A percentile compares a stretch with the other conserved stretches of the same genome.
These are phyloP conservation scores for Acleris literana DNA, from an alignment of 2,888 invertebrate genomes.

Conservation along the genomic window DNA sequence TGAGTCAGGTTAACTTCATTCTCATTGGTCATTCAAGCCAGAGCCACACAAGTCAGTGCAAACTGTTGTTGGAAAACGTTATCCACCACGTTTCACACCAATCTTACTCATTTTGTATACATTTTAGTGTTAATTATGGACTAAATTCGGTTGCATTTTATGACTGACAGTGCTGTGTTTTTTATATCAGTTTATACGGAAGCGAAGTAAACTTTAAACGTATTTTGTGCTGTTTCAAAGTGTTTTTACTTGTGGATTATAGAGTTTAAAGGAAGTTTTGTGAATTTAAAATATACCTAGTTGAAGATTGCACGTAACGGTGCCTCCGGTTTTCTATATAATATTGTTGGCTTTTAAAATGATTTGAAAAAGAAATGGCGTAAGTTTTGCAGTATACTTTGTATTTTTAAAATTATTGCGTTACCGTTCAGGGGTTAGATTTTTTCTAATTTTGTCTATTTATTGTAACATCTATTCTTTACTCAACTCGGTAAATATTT, in stretches of 20 bases:
- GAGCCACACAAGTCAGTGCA: background rate
- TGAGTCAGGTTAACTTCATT: background rate
- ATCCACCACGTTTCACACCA: slow-evolving; percentile 4
- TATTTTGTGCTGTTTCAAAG: slow-evolving; percentile 11
- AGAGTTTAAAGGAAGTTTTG: background rate
- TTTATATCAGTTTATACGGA: slow-evolving; percentile 21
- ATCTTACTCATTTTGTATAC: background rate
- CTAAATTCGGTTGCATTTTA: slow-evolving; percentile 6
- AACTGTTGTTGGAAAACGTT: slow-evolving; percentile 13
- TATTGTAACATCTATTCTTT: too few species aligned
- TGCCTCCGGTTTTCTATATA: too few species aligned
- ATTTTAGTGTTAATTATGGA: background rate
- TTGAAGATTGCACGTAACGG: too few species aligned
- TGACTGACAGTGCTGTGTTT: slow-evolving; percentile 3
- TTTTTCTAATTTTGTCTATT: too few species aligned
- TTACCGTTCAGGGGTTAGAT: too few species aligned
- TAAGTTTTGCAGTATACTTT: background rate
- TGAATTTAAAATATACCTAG: background rate
- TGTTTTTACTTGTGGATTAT: background rate
- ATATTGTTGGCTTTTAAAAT: background rate
- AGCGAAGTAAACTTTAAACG: slow-evolving; percentile 27
- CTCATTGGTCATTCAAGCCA: slow-evolving; percentile 23
- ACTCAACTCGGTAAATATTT: too few species aligned
- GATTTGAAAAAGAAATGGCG: slow-evolving; percentile 9
- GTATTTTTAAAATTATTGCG: too few species aligned